Evolutionary conservation across 1,140 invertebrate genomes (phyloP).

Genomic region (Cyphomyrmex costatus): DNA sequence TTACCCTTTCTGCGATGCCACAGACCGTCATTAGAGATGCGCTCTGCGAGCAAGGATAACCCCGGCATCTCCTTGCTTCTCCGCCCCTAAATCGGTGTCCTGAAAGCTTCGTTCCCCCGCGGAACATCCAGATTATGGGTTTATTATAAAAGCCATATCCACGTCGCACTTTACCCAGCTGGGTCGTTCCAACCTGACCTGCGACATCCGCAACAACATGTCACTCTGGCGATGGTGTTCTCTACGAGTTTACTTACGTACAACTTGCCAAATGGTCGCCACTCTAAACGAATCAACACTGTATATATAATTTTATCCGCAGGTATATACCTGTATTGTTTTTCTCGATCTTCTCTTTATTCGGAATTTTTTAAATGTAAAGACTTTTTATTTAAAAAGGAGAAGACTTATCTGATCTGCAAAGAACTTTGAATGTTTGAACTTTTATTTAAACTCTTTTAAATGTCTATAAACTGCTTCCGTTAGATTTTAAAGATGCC

Average conservation of each 20-base stretch:
- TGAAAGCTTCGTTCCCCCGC: slow-evolving; percentile 65
- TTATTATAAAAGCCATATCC: slow-evolving; percentile 78
- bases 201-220: slow-evolving; percentile 9
- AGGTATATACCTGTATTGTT: neutral
- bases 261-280: slow-evolving; percentile 26
- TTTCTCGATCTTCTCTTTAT: neutral
- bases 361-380: neutral
- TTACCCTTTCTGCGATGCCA: slow-evolving; percentile 50
- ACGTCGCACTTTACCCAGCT: slow-evolving; percentile 44
- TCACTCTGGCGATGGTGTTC: slow-evolving; percentile 12
- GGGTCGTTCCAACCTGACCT: slow-evolving; percentile 39
- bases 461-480: neutral
- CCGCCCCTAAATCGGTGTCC: neutral
- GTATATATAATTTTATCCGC: slow-evolving; percentile 39
- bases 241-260: slow-evolving; percentile 22
- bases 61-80: slow-evolving; percentile 33
- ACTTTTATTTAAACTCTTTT: neutral
- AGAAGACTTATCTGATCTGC: neutral
- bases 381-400: neutral
- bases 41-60: slow-evolving; percentile 29
- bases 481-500: neutral
- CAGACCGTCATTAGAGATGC: slow-evolving; percentile 57
- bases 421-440: neutral
- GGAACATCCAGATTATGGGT: slow-evolving; percentile 75
- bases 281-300: slow-evolving; percentile 47